Percentiles rank a stretch among this genome's conserved stretches.
Conservation (phyloP, 2,888 invertebrate genomes). For the Argyra leucocephala region DNA sequence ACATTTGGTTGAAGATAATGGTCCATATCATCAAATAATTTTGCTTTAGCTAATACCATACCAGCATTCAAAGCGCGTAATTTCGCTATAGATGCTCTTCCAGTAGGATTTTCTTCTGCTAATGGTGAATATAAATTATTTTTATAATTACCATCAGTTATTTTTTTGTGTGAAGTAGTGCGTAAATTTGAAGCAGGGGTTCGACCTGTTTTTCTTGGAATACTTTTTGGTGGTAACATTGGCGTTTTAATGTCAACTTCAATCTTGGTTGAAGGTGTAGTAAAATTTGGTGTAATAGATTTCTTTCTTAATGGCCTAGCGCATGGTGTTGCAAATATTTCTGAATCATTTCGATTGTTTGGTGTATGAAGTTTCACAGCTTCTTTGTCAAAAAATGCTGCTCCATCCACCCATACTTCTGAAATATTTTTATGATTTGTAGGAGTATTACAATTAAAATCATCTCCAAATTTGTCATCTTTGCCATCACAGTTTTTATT, state of each 20-base stretch:
- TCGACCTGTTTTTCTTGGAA: constrained; percentile 18
- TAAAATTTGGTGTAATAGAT: constrained; percentile 13
- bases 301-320: neutral
- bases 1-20: neutral
- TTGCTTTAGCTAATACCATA: constrained; percentile 69
- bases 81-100: constrained; percentile 63
- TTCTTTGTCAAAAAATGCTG: constrained; percentile 36
- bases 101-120: constrained; percentile 41
- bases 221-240: constrained; percentile 30
- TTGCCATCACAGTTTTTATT: constrained; percentile 5
- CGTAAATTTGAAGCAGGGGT: constrained; percentile 20
- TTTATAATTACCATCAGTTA: constrained; percentile 29
- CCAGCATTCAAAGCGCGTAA: constrained; percentile 66
- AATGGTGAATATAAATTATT: constrained; percentile 17
- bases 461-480: constrained; percentile 12
- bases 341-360: neutral
- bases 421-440: too few species aligned
- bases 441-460: too few species aligned
- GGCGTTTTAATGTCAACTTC: constrained; percentile 26
- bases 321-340: constrained; percentile 5
- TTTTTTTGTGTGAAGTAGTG: constrained; percentile 10
- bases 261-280: constrained; percentile 16
- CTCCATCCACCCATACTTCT: constrained; percentile 42
- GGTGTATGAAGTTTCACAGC: neutral
- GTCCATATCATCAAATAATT: constrained; percentile 53